Evolutionary conservation across 2,888 invertebrate genomes (phyloP), one percentile per base, ranked within the genome.

Genomic region (Cephus runcator): DNA sequence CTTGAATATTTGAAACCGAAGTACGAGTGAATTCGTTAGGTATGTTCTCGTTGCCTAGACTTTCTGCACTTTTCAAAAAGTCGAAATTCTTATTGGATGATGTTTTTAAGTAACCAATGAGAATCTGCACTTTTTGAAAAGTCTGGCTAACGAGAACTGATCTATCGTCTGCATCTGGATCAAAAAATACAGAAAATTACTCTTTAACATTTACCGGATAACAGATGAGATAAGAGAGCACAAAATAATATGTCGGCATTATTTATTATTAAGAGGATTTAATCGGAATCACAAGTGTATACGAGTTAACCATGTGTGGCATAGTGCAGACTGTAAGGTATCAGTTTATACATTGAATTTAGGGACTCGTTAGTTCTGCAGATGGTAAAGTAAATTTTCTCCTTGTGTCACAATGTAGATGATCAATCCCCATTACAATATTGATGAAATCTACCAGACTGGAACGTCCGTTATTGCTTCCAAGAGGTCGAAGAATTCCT

Each of bases 371-470:
- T 56, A 6, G 1, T 56, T 56, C 56, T 56, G 56, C 15, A 56
- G 56, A 23, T 56, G 56, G 23, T 56, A 56, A 56, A 56, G 9
- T 56, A 23, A 56, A 56, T 23, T 56, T 56, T 71, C 31, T 31
- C 31, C 33, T 15, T 31, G 34, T 31, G 23, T 71, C 11, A 31
- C 12, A 12, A 71, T 71, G 0, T 30, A 71, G 30, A 71, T 71
- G 79, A 69, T 73, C 69, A 31, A 73, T 12, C 35, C 12, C 12
- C 73, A 81, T 83, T 81, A 79, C 73, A 81, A 83, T 81, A 82
- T 81, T 83, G 76, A 83, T 83, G 79, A 30, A 76, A 82, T 81
- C 73, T 82, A 84, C 79, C 79, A 82, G 83, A 84, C 84, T 82
- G 84, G 83, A 84, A 83, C 82, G 79, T 83, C 77, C 79, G 81